phyloP scores from a whole-genome alignment of 2,113 vertebrate genomes.

The Australoheros scitulus region DNA sequence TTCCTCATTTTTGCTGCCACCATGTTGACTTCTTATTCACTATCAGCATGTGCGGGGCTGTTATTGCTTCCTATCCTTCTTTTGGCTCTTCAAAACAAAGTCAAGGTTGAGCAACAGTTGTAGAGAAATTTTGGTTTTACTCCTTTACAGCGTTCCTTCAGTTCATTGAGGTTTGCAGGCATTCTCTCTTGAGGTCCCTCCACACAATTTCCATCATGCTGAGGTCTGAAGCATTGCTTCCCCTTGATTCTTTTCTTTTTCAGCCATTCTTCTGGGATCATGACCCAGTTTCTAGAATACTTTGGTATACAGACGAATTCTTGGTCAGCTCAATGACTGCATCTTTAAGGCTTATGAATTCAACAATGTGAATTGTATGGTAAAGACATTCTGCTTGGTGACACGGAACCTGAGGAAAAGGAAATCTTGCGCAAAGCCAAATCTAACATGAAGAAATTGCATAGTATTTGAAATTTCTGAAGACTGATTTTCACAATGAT shows the following conservation, averaged over 20 bases:
- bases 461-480: neutral
- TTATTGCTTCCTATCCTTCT: neutral
- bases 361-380: neutral
- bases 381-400: neutral
- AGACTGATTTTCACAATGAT: neutral
- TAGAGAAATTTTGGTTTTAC: neutral
- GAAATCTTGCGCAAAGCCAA: neutral
- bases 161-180: neutral
- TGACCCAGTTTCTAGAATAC: neutral
- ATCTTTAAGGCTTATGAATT: neutral
- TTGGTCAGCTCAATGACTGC: neutral
- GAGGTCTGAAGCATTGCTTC: no score
- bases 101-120: neutral
- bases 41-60: neutral
- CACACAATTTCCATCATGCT: neutral
- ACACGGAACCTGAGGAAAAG: neutral
- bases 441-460: neutral
- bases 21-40: neutral
- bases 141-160: neutral
- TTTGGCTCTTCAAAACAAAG: constrained; percentile 7
- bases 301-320: no score
- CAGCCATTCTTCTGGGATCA: neutral
- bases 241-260: no score
- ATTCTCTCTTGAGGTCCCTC: neutral
- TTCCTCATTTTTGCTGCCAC: neutral